These are phyloP conservation scores for Leptoteleia sp. DNA, from an alignment of 1,140 invertebrate species.

Conservation along the genomic window DNA sequence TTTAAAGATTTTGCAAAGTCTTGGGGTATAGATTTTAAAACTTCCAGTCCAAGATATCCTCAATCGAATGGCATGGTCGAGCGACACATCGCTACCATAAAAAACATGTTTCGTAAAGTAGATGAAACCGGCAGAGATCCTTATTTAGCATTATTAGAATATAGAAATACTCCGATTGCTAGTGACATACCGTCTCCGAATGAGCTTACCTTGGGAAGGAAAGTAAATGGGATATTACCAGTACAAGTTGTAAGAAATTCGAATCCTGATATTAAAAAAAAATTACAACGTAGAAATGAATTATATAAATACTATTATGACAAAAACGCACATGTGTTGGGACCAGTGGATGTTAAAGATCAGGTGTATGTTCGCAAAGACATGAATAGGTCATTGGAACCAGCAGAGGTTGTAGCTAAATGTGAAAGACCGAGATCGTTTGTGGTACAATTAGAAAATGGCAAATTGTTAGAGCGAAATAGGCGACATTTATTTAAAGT, in stretches of 20 bases:
- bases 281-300: not conserved
- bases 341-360: not conserved
- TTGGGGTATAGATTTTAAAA: no score
- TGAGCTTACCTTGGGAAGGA: no score
- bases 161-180: constrained; percentile 23
- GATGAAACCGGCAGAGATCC: constrained; percentile 8
- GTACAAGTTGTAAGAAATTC: not conserved
- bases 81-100: constrained; percentile 11
- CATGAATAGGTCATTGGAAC: not conserved
- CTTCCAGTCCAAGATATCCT: not conserved
- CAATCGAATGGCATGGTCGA: constrained; percentile 35
- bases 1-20: no score
- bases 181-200: constrained; percentile 15
- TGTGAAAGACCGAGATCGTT: not conserved
- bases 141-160: constrained; percentile 23
- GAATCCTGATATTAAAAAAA: not conserved
- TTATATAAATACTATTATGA: constrained; percentile 11
- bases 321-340: not conserved
- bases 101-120: constrained; percentile 11
- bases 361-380: not conserved
- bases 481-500: not conserved
- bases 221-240: constrained; percentile 28
- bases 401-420: not conserved
- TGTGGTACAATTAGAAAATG: not conserved
- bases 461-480: not conserved